These are phyloP conservation scores for Pogoniulus pusillus DNA, from an alignment of 2,797 vertebrate species.

Conservation along the genomic window DNA sequence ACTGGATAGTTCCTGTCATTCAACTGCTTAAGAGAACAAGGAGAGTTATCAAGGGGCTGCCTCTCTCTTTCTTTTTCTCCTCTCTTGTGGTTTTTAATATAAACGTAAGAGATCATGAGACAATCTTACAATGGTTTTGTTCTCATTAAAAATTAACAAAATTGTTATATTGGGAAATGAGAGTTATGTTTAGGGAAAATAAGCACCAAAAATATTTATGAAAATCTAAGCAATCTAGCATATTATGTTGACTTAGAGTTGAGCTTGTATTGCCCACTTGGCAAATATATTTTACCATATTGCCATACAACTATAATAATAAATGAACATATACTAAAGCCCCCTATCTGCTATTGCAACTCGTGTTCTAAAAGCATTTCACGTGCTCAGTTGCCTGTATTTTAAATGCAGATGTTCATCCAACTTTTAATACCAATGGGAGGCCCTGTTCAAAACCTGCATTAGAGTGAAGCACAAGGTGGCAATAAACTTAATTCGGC, in stretches of 20 bases:
- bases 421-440: conserved; percentile 69
- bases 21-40: conserved; percentile 30
- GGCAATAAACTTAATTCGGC: conserved; percentile 71
- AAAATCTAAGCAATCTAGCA: conserved; percentile 67
- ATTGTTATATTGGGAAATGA: conserved; percentile 69
- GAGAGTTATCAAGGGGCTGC: conserved; percentile 25
- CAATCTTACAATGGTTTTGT: conserved; percentile 66
- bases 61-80: conserved; percentile 19
- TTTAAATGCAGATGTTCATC: conserved; percentile 73
- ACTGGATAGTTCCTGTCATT: conserved; percentile 35
- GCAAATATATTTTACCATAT: conserved; percentile 71
- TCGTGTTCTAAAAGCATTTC: conserved; percentile 58
- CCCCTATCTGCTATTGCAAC: conserved; percentile 46
- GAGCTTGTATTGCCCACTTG: conserved; percentile 62
- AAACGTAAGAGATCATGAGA: conserved; percentile 52
- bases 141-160: conserved; percentile 74
- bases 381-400: conserved; percentile 52
- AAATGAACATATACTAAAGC: conserved; percentile 50
- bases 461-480: conserved; percentile 66
- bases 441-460: conserved; percentile 69
- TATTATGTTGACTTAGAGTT: conserved; percentile 65
- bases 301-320: conserved; percentile 44
- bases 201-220: conserved; percentile 70
- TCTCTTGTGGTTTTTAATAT: conserved; percentile 69
- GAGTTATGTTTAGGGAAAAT: conserved; percentile 68